Evolutionary conservation across 2,888 invertebrate genomes (phyloP), one percentile per base, ranked within the genome.

Genomic region (Flabesymbios commensalis): DNA sequence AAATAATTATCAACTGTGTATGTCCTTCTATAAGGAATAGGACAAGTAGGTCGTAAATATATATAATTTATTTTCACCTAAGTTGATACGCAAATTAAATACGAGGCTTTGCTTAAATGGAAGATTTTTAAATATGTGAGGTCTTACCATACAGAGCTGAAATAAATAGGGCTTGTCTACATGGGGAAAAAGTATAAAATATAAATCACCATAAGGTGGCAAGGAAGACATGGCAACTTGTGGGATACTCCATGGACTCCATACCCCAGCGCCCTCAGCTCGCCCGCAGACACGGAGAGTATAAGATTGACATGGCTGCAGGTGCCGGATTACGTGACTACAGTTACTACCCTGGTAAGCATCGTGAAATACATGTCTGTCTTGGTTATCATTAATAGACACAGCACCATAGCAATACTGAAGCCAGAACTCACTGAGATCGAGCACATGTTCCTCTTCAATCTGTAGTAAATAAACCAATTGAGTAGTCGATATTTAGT

Each of bases 221-320:
- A 86, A 77, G 28, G 77, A 77, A 1, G 87, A 87, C 54, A 71
- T 68, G n/a, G 83, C 82, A 14, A 84, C 78, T 63, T 83, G 79
- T 4, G 85, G 85, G 39, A 86, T 74, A 57, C 87, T 87, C 86
- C 86, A 87, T 3, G 85, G 83, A 64, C 84, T 84, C 84, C 85
- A 86, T 26, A 80, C 75, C 0, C 72, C 73, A 64, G 86, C 84
- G 0, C 72, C 73, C 64, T 86, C 84, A 31, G 79, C 81, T 68
- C 84, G 83, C 55, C 87, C 84, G 70, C 86, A 83, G 3, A 87
- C 86, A 68, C 87, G 79, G 71, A 87, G 85, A 2, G 87, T 85
- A 74, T 87, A 86, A 2, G 79, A 74, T 56, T 83, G 80, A 64
- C 83, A 77, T 24, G 83, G 77, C 54, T 78, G 76, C 51, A 87